Evolutionary conservation across 2,797 vertebrate genomes (phyloP).

Genomic region (Microctenopoma steveboyesi): DNA sequence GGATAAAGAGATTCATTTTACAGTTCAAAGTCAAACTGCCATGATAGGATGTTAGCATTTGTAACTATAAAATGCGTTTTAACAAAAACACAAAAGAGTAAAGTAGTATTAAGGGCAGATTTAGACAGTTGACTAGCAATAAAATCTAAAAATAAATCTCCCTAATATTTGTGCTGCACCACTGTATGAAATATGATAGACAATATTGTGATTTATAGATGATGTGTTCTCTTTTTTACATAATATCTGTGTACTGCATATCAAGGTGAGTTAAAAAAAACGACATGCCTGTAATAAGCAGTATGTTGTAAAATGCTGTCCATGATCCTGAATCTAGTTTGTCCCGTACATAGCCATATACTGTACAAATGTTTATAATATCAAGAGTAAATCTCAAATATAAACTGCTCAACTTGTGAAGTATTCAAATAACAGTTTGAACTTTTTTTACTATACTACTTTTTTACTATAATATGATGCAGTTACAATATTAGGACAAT

Average conservation of each 20-base stretch:
- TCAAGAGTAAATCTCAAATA: too few relatives aligned
- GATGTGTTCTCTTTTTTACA: background rate
- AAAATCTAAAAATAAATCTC: slow-evolving; percentile 22
- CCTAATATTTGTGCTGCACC: background rate
- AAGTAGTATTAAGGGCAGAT: slow-evolving; percentile 13
- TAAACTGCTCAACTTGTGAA: too few relatives aligned
- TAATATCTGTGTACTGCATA: background rate
- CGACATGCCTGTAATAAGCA: background rate
- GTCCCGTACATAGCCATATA: background rate
- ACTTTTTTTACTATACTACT: too few relatives aligned
- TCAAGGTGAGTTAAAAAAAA: background rate
- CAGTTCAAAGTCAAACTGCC: slow-evolving; percentile 53
- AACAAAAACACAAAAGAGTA: slow-evolving; percentile 40
- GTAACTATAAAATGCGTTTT: slow-evolving; percentile 23
- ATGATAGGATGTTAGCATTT: slow-evolving; percentile 8
- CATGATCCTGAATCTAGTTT: slow-evolving; percentile 20
- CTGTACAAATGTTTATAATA: too few relatives aligned
- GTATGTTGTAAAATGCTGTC: background rate
- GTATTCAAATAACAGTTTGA: too few relatives aligned
- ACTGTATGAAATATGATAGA: background rate
- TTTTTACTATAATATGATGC: too few relatives aligned
- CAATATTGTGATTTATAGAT: background rate
- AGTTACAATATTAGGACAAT: background rate
- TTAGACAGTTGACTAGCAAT: background rate
- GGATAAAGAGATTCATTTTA: slow-evolving; percentile 44